phyloP scores from a whole-genome alignment of 2,113 vertebrate species.

The Pelodiscus sinensis region DNA sequence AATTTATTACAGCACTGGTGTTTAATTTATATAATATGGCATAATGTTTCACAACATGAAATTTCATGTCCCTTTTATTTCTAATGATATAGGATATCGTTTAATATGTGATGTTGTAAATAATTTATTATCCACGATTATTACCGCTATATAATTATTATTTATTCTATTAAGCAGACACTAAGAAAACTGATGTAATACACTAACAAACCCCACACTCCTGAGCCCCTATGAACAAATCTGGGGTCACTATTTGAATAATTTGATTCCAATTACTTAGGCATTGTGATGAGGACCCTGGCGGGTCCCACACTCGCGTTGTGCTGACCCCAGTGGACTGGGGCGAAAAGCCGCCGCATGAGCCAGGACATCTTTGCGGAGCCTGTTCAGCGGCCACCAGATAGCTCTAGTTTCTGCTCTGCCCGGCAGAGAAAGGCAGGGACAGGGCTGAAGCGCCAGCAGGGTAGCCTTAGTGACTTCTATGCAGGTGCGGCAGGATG shows the following conservation, averaged over 20 bases:
- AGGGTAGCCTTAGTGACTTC: too few relatives aligned
- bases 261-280: background rate
- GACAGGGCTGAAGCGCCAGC: too few relatives aligned
- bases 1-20: background rate
- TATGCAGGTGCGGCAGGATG: too few relatives aligned
- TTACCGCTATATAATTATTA: background rate
- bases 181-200: background rate
- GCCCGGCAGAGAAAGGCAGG: too few relatives aligned
- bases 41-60: conserved; percentile 4
- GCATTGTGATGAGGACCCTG: background rate
- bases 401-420: too few relatives aligned
- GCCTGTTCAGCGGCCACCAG: too few relatives aligned
- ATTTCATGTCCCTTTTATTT: background rate
- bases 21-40: background rate
- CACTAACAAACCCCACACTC: background rate
- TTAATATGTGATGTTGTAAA: background rate
- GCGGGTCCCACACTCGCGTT: too few relatives aligned
- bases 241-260: background rate
- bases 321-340: too few relatives aligned
- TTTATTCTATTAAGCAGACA: background rate
- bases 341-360: too few relatives aligned
- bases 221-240: background rate
- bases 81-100: background rate
- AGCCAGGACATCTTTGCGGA: too few relatives aligned
- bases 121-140: background rate